These are phyloP conservation scores for Andrena fulva DNA, from an alignment of 2,888 invertebrate species.

Conservation along the genomic window DNA sequence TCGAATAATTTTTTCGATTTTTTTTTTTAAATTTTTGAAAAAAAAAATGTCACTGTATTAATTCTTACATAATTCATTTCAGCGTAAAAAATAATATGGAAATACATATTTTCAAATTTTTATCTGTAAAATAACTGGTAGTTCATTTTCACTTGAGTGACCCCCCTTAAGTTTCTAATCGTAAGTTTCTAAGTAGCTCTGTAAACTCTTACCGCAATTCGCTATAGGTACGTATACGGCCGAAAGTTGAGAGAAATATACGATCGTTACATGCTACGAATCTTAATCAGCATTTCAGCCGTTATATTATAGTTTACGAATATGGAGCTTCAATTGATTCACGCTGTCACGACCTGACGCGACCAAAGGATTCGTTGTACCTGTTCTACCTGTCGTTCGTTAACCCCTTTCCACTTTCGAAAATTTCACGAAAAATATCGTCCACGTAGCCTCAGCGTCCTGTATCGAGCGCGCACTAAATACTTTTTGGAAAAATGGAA, in stretches of 20 bases:
- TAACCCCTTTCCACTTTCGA: slow-evolving; percentile 41
- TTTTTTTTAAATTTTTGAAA: too few species aligned
- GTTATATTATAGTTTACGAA: slow-evolving; percentile 40
- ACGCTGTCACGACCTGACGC: slow-evolving; percentile 21
- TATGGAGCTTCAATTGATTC: slow-evolving; percentile 47
- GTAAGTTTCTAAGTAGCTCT: neutral
- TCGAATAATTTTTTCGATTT: too few species aligned
- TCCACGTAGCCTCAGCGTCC: neutral
- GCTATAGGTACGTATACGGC: neutral
- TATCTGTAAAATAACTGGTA: too few species aligned
- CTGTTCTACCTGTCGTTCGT: slow-evolving; percentile 30
- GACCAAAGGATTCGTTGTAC: slow-evolving; percentile 28
- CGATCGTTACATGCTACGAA: slow-evolving; percentile 37
- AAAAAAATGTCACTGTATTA: too few species aligned
- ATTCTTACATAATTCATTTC: too few species aligned
- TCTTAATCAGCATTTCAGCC: slow-evolving; percentile 46
- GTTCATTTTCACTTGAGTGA: too few species aligned
- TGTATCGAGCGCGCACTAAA: neutral
- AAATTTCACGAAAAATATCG: slow-evolving; percentile 30
- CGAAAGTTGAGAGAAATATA: slow-evolving; percentile 29
- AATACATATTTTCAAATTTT: too few species aligned
- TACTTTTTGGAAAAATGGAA: neutral
- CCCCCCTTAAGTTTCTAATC: slow-evolving; percentile 10
- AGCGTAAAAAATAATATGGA: too few species aligned
- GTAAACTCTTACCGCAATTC: slow-evolving; percentile 15